Evolutionary conservation across 2,888 invertebrate genomes (phyloP).

Genomic region (Lottia scabra): DNA sequence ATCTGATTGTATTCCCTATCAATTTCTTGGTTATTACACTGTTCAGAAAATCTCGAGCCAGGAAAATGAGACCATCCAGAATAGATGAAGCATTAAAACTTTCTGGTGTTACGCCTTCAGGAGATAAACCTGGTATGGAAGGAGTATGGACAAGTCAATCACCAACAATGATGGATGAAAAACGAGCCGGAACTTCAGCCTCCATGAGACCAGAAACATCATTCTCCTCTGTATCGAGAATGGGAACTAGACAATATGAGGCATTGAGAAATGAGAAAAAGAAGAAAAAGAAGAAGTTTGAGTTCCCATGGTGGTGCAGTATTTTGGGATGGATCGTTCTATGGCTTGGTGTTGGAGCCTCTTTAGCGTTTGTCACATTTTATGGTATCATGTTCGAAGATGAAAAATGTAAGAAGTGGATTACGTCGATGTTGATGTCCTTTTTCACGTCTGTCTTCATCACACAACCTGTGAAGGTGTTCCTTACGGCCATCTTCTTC

Average conservation of each 20-base stretch:
- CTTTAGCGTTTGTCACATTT: slow-evolving; percentile 69
- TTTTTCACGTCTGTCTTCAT: slow-evolving; percentile 71
- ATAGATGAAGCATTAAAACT: slow-evolving; percentile 59
- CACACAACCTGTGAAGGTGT: slow-evolving; percentile 71
- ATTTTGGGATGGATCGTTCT: slow-evolving; percentile 70
- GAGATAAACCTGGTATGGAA: slow-evolving; percentile 10
- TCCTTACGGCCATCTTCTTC: slow-evolving; percentile 66
- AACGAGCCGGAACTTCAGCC: slow-evolving; percentile 23
- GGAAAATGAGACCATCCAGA: slow-evolving; percentile 60
- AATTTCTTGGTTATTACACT: slow-evolving; percentile 69
- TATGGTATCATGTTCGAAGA: slow-evolving; percentile 71
- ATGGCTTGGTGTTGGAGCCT: slow-evolving; percentile 62
- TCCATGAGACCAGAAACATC: slow-evolving; percentile 31
- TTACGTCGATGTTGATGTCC: slow-evolving; percentile 70
- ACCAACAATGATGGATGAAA: background rate
- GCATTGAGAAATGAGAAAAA: slow-evolving; percentile 4
- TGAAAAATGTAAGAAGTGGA: slow-evolving; percentile 70
- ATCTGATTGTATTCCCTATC: slow-evolving; percentile 70
- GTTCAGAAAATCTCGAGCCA: slow-evolving; percentile 69
- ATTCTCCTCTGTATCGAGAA: slow-evolving; percentile 21
- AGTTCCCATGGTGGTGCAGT: slow-evolving; percentile 65
- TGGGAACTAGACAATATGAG: background rate
- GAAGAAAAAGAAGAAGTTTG: slow-evolving; percentile 57
- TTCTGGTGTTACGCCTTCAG: background rate
- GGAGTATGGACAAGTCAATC: slow-evolving; percentile 11